Conservation (phyloP, 2,888 invertebrate genomes). For the Synergus itoensis region DNA sequence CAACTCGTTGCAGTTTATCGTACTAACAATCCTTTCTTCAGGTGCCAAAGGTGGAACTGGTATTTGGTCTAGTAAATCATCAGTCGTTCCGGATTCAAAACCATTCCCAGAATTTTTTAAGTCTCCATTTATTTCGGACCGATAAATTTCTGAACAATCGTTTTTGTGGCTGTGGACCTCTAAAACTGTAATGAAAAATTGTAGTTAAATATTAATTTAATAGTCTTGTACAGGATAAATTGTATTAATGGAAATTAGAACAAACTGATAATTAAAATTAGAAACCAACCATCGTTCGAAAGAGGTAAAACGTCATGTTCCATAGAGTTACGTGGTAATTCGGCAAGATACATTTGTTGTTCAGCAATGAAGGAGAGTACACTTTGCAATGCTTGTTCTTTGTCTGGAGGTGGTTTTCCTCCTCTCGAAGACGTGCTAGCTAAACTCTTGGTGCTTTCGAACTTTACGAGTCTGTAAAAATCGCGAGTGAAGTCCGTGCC, state of each 20-base stretch:
- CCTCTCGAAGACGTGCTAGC: constrained; percentile 87
- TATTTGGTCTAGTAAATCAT: constrained; percentile 70
- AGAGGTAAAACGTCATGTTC: constrained; percentile 47
- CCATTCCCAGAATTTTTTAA: constrained; percentile 54
- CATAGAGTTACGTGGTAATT: constrained; percentile 61
- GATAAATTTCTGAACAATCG: constrained; percentile 53
- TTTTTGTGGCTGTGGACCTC: constrained; percentile 62
- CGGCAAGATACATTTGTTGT: constrained; percentile 83
- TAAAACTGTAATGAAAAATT: constrained; percentile 52
- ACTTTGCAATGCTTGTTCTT: constrained; percentile 86
- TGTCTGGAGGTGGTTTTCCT: constrained; percentile 81
- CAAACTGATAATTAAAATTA: not conserved
- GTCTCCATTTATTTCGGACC: constrained; percentile 50
- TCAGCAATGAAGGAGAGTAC: constrained; percentile 88
- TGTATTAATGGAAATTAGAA: not conserved
- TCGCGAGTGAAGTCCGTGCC: constrained; percentile 89
- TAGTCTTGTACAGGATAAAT: too few relatives aligned
- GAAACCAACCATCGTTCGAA: constrained; percentile 60
- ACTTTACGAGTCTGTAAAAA: constrained; percentile 89
- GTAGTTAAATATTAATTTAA: not conserved
- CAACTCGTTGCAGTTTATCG: constrained; percentile 74
- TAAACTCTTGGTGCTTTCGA: constrained; percentile 89
- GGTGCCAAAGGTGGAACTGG: constrained; percentile 77
- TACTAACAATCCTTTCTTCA: constrained; percentile 71
- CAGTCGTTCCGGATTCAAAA: constrained; percentile 61